Percentiles rank a stretch among this genome's conserved stretches.
These are phyloP conservation scores for Ia io DNA, from an alignment of 2,113 vertebrate species.

Conservation along the genomic window DNA sequence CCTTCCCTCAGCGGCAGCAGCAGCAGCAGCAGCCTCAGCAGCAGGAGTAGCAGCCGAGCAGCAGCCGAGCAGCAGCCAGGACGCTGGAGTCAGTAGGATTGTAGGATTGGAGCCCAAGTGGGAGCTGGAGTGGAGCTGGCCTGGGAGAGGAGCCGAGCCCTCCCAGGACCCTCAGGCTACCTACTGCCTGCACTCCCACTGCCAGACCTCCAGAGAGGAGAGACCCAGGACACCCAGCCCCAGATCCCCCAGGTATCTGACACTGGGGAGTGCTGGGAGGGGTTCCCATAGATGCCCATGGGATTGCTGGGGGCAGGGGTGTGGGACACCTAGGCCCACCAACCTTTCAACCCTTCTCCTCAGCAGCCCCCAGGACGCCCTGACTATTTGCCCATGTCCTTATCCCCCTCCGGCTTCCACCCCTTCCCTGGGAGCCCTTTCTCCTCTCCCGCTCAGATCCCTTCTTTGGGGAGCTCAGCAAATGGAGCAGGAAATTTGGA, in stretches of 20 bases:
- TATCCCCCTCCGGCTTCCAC: conserved; percentile 4
- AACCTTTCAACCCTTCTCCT: not conserved
- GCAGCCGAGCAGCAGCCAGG: conserved; percentile 17
- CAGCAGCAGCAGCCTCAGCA: conserved; percentile 51
- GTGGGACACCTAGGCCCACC: conserved; percentile 38
- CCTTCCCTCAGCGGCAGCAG: conserved; percentile 70
- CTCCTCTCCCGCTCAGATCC: conserved; percentile 67
- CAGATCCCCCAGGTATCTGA: conserved; percentile 69
- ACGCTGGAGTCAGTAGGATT: conserved; percentile 55
- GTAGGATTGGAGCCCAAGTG: conserved; percentile 32
- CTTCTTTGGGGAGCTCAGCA: conserved; percentile 78
- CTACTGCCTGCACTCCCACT: conserved; percentile 32
- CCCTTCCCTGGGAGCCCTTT: conserved; percentile 51
- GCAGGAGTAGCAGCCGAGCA: not conserved
- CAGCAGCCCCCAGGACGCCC: not conserved
- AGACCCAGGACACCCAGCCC: conserved; percentile 59
- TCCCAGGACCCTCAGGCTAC: conserved; percentile 26
- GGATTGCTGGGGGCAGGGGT: not conserved
- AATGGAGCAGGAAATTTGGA: conserved; percentile 80
- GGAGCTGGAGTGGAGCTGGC: conserved; percentile 47
- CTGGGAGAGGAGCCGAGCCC: conserved; percentile 36
- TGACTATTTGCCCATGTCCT: conserved; percentile 44
- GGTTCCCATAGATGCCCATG: not conserved
- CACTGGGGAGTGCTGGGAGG: conserved; percentile 48
- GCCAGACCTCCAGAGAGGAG: conserved; percentile 64